Conservation (phyloP, 2,888 invertebrate genomes). For the Tetragonula carbonaria region DNA sequence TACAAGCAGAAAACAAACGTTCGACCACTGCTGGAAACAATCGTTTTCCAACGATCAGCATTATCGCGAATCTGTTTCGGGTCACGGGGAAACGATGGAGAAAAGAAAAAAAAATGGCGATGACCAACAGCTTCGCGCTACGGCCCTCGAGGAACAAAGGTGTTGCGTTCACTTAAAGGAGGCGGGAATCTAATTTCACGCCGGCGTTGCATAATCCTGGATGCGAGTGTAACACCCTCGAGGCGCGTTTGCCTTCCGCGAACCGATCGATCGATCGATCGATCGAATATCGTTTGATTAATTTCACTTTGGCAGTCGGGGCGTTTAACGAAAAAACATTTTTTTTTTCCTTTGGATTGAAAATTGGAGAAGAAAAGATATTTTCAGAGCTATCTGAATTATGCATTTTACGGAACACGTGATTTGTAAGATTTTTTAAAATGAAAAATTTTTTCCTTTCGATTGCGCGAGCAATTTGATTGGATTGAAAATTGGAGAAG, state of each 20-base stretch:
- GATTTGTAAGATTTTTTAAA: no score
- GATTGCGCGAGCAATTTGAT: no score
- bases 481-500: no score
- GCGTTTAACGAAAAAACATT: no score
- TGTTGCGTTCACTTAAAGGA: constrained; percentile 50
- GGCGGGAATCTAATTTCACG: constrained; percentile 59
- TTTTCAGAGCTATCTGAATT: no score
- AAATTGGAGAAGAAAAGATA: no score
- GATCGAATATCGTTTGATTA: neutral
- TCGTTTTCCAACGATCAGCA: constrained; percentile 16
- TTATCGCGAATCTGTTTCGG: constrained; percentile 29
- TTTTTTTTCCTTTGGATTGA: no score
- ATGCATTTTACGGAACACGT: no score
- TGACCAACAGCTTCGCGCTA: constrained; percentile 29
- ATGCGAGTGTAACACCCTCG: constrained; percentile 44
- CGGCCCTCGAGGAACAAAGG: constrained; percentile 42
- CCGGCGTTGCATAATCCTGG: constrained; percentile 52
- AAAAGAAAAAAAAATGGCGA: constrained; percentile 9
- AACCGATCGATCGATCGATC: constrained; percentile 39
- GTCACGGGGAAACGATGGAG: neutral
- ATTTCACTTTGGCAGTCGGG: neutral
- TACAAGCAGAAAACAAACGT: neutral
- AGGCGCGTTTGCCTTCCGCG: constrained; percentile 4
- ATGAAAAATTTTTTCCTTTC: no score
- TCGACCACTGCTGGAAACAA: constrained; percentile 3